Conservation (phyloP, 2,797 vertebrate species). For the Manis pentadactyla region DNA sequence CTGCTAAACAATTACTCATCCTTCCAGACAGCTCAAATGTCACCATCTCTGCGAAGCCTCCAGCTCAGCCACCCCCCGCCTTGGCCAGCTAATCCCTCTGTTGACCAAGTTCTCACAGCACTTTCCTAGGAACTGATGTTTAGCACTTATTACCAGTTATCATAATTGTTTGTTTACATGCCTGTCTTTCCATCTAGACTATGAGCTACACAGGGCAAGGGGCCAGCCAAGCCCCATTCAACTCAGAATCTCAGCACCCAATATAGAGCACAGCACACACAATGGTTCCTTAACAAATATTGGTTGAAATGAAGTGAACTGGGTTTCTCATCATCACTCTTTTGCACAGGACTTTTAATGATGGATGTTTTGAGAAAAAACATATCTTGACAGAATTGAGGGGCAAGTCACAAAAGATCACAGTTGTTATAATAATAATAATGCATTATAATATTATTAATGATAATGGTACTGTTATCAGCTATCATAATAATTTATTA, state of each 20-base stretch:
- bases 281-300: neutral
- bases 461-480: neutral
- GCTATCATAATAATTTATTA: neutral
- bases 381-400: neutral
- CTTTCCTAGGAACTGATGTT: conserved; percentile 53
- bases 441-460: neutral
- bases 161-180: conserved; percentile 70
- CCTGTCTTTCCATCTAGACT: conserved; percentile 47
- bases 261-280: neutral
- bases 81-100: conserved; percentile 60
- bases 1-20: conserved; percentile 52
- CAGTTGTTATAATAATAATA: neutral
- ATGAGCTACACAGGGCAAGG: conserved; percentile 48
- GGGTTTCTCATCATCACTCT: conserved; percentile 1
- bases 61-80: neutral
- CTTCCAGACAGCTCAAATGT: conserved; percentile 63
- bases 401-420: neutral
- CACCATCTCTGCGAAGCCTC: conserved; percentile 46
- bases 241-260: neutral
- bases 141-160: conserved; percentile 71
- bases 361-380: conserved; percentile 59
- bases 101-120: conserved; percentile 59
- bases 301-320: neutral
- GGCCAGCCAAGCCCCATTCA: conserved; percentile 53
- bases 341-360: conserved; percentile 40